These are phyloP conservation scores for Uloborus plumipes DNA, from an alignment of 2,888 invertebrate species.

Conservation along the genomic window DNA sequence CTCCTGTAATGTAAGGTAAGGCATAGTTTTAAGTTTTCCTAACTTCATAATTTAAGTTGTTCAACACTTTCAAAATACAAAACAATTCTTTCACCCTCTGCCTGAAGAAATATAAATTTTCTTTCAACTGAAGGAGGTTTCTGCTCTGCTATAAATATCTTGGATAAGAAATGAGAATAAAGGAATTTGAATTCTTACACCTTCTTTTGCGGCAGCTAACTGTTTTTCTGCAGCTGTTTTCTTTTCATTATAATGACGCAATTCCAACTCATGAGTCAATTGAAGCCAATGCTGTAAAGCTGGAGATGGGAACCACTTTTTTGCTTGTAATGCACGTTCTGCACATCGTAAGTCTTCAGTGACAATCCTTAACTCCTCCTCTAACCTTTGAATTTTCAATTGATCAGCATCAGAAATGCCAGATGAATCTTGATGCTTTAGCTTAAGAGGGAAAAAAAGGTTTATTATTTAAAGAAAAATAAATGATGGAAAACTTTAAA, in stretches of 20 bases:
- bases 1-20: no score
- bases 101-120: no score
- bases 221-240: constrained; percentile 86
- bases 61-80: no score
- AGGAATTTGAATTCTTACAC: constrained; percentile 75
- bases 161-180: no score
- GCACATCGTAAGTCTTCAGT: constrained; percentile 79
- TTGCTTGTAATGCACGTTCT: constrained; percentile 89
- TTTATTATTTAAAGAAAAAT: neutral
- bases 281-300: constrained; percentile 96
- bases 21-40: no score
- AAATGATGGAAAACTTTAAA: no score
- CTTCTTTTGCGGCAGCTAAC: constrained; percentile 88
- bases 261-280: constrained; percentile 95
- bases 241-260: constrained; percentile 87
- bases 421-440: constrained; percentile 26
- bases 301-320: constrained; percentile 89
- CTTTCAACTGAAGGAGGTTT: no score
- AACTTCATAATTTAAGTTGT: no score
- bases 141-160: no score
- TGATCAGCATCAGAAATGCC: constrained; percentile 23
- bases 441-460: neutral
- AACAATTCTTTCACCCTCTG: no score
- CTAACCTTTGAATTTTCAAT: constrained; percentile 58
- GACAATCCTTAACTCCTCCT: constrained; percentile 66